Base-by-base conservation (phyloP, 2,113 vertebrate species). In the Thryonomys swinderianus region DNA sequence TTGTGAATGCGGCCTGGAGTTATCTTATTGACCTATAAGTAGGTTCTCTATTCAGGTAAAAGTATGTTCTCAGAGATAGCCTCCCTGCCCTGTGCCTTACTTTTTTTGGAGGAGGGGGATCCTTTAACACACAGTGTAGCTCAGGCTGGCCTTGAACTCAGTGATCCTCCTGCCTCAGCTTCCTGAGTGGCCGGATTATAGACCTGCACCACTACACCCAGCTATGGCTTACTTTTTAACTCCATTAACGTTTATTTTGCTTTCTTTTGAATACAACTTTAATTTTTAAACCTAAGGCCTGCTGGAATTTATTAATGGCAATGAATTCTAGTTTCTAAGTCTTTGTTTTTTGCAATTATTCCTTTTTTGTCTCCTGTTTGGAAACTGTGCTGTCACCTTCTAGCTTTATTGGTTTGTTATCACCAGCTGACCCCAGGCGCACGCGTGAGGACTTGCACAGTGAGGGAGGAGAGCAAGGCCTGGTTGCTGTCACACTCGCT, bases 291-390 rank as follows among this genome's bases (percentile, higher is more conserved):
- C 25, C 14, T 25, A 82, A n/a, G 79, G 25, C 6, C n/a, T 40
- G 37, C 25, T 40, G 32, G 13, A 69, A 51, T 37, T 86, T 86
- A 48, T 53, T 57, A 64, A 37, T 51, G 27, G 7, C 62, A 61
- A 67, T 61, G 55, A 85, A 69, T 88, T 81, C 42, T 85, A 40
- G 11, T 25, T 59, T 37, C 10, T 51, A 57, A 57, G 17, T 57
- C 55, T 16, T 92, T 88, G 53, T 20, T 16, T 71, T 80, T n/a
- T 57, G 34, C n/a, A 32, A 2, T 27, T 45, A 55, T 40, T 67
- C 57, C 76, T 69, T 55, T 61, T 42, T 94, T 74, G 37, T 48
- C 18, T 69, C 12, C 59, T 69, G 27, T 87, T 83, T 80, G 79
- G 17, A 71, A 69, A 78, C 27, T 53, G 42, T 42, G 27, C 0